phyloP scores from a whole-genome alignment of 2,888 invertebrate species.

The Thecocarcelia acutangulata region DNA sequence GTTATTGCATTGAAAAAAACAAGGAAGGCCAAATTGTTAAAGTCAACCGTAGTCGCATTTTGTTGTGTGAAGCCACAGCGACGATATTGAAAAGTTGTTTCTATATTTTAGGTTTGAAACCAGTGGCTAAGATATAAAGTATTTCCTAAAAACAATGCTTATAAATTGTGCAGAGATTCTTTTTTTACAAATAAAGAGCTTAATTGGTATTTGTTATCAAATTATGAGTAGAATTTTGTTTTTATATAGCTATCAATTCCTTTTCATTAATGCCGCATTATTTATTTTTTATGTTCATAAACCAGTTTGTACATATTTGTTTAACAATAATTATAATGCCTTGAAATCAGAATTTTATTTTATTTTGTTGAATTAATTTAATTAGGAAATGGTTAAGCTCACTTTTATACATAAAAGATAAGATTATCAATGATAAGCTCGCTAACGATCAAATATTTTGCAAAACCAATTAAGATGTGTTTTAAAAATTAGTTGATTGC shows the following conservation, averaged over 20 bases:
- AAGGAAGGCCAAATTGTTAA: slow-evolving; percentile 89
- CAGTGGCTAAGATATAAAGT: slow-evolving; percentile 93
- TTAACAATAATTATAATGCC: not conserved
- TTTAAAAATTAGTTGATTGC: slow-evolving; percentile 3
- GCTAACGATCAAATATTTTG: not conserved
- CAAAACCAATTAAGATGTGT: slow-evolving; percentile 1
- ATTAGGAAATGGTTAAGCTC: slow-evolving; percentile 20
- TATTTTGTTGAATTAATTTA: slow-evolving; percentile 34
- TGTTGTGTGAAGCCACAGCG: slow-evolving; percentile 96
- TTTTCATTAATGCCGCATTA: not conserved
- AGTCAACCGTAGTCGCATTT: slow-evolving; percentile 92
- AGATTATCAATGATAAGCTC: slow-evolving; percentile 28
- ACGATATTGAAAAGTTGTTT: slow-evolving; percentile 93
- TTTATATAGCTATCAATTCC: too few species aligned
- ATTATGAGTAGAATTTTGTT: not conserved
- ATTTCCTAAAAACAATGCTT: slow-evolving; percentile 1
- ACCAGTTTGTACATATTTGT: slow-evolving; percentile 22
- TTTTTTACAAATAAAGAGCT: slow-evolving; percentile 41
- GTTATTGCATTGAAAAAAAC: slow-evolving; percentile 98
- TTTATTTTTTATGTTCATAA: slow-evolving; percentile 29
- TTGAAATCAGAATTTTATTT: not conserved
- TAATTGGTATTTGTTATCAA: slow-evolving; percentile 26
- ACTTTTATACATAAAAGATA: slow-evolving; percentile 34
- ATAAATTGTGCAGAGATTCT: not conserved
- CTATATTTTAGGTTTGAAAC: slow-evolving; percentile 93